phyloP scores from a whole-genome alignment of 2,888 invertebrate species.

The Watsonalla cultraria region DNA sequence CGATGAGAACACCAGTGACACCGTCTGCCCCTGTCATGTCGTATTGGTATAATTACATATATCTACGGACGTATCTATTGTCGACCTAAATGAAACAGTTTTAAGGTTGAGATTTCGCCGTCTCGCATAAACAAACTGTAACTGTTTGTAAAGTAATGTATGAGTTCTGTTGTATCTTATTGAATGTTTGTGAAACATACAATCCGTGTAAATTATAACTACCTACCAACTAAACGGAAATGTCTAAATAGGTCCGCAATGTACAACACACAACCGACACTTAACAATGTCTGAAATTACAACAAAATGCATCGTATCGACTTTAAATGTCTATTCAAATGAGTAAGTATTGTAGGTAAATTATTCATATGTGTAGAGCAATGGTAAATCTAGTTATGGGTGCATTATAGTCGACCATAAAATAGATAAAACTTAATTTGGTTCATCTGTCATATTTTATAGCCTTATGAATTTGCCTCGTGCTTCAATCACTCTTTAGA shows the following conservation, averaged over 20 bases:
- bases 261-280: neutral
- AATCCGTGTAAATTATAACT: too few species aligned
- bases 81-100: too few species aligned
- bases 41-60: too few species aligned
- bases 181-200: too few species aligned
- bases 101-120: too few species aligned
- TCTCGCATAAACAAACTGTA: too few species aligned
- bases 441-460: conserved; percentile 6
- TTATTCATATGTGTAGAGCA: neutral
- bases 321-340: neutral
- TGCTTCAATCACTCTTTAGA: neutral
- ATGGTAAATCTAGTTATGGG: conserved; percentile 5
- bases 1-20: too few species aligned
- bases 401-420: conserved; percentile 8
- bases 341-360: neutral
- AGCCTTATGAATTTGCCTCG: neutral
- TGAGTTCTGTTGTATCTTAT: too few species aligned
- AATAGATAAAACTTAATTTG: conserved; percentile 10
- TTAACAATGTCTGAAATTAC: neutral
- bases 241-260: neutral
- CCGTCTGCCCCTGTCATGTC: too few species aligned
- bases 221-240: neutral
- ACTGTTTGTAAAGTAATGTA: too few species aligned
- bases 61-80: too few species aligned
- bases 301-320: neutral